These are phyloP conservation scores for Parasteatoda tepidariorum DNA, from an alignment of 1,140 invertebrate species.

Conservation along the genomic window DNA sequence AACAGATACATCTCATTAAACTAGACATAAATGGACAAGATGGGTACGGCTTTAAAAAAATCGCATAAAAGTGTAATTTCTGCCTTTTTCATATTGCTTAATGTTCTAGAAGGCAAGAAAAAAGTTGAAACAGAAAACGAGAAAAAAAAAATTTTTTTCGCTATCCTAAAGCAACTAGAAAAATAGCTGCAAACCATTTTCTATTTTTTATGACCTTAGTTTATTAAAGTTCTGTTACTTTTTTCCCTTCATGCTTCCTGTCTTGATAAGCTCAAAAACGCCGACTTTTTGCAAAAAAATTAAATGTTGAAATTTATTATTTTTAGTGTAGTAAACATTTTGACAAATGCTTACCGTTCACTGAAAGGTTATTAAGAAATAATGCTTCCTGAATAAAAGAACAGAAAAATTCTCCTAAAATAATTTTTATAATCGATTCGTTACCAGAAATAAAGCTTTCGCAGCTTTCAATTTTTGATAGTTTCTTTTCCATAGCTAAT, in stretches of 20 bases:
- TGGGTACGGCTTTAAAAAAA: neutral
- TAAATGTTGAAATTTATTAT: no score
- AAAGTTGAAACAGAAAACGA: neutral
- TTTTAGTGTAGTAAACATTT: slow-evolving; percentile 2
- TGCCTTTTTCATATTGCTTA: neutral
- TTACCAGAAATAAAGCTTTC: no score
- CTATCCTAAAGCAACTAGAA: neutral
- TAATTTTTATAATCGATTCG: neutral
- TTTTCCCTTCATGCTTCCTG: neutral
- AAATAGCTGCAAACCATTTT: neutral
- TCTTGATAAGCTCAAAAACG: slow-evolving; percentile 9
- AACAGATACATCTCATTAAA: neutral
- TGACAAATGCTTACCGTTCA: neutral
- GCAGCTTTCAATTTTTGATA: neutral
- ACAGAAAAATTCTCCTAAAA: neutral
- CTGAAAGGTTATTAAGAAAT: neutral
- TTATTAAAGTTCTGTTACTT: neutral
- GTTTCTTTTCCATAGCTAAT: neutral
- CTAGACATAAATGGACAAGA: neutral
- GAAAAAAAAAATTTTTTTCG: neutral
- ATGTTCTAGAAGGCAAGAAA: neutral
- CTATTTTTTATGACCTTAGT: neutral
- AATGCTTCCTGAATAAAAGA: neutral
- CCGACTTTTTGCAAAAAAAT: no score
- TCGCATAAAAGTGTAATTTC: neutral